A percentile compares a stretch with the other conserved stretches of the same genome.
phyloP scores from a whole-genome alignment of 2,797 vertebrate genomes.

The Eulemur rubriventer region DNA sequence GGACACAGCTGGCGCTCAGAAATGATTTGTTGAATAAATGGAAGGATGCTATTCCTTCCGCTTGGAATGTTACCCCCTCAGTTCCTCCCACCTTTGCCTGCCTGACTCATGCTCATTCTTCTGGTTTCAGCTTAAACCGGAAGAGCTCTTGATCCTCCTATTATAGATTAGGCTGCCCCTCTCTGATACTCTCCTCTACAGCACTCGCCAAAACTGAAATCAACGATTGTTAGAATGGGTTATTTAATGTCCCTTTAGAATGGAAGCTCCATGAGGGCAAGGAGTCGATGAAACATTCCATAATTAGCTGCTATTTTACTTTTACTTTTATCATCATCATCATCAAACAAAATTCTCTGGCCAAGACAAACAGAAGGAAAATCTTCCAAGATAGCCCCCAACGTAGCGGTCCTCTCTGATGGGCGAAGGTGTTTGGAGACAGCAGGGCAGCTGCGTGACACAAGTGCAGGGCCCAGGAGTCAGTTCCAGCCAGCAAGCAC shows the following conservation, averaged over 20 bases:
- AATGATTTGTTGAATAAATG: background rate
- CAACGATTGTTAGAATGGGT: background rate
- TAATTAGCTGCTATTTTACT: background rate
- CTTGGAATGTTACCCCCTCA: background rate
- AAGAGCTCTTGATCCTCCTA: background rate
- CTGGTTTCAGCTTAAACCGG: background rate
- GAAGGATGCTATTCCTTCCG: background rate
- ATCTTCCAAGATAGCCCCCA: background rate
- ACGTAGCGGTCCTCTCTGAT: background rate
- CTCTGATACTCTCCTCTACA: background rate
- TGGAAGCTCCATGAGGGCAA: background rate
- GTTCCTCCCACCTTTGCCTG: background rate
- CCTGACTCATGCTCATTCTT: background rate
- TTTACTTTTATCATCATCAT: background rate
- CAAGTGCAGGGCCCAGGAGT: background rate
- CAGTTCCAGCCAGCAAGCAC: background rate
- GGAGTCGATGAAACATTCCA: background rate
- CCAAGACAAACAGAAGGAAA: background rate
- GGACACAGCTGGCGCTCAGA: background rate
- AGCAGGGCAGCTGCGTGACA: fast-evolving
- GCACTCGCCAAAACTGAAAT: background rate
- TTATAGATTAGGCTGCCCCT: background rate
- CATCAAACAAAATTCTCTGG: background rate
- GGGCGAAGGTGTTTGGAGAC: background rate
- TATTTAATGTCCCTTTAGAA: background rate